Evolutionary conservation across 2,888 invertebrate species (phyloP).

Genomic region (Marronus borbonicus): DNA sequence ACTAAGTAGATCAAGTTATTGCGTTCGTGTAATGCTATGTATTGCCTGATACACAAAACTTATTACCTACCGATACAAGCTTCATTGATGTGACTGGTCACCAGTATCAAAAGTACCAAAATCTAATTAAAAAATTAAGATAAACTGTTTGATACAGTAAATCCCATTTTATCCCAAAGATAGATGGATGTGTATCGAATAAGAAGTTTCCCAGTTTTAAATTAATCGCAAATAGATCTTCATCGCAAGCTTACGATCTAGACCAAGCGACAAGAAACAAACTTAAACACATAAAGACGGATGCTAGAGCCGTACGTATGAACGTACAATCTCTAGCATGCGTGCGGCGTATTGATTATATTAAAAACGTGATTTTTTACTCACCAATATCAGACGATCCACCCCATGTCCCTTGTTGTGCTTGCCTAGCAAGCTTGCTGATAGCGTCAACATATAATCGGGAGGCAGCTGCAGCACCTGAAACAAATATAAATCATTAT

Average conservation of each 20-base stretch:
- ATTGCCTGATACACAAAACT: no score
- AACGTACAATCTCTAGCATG: not conserved
- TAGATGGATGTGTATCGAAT: slow-evolving; percentile 8
- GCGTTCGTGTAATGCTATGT: no score
- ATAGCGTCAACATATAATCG: slow-evolving; percentile 91
- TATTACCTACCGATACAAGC: no score
- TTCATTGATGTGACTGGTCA: no score
- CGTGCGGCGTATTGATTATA: slow-evolving; percentile 41
- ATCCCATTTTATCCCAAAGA: slow-evolving; percentile 12
- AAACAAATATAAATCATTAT: slow-evolving; percentile 52
- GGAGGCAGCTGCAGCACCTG: slow-evolving; percentile 92
- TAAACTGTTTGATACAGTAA: slow-evolving; percentile 8
- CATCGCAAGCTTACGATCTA: slow-evolving; percentile 39
- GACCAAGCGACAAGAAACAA: slow-evolving; percentile 37
- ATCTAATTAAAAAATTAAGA: no score
- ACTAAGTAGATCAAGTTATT: no score
- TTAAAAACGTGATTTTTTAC: slow-evolving; percentile 58
- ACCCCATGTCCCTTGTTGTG: slow-evolving; percentile 92
- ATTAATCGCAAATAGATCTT: slow-evolving; percentile 7
- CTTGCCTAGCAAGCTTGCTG: slow-evolving; percentile 89
- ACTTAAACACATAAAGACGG: slow-evolving; percentile 44
- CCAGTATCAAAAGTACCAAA: no score
- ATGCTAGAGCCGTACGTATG: not conserved
- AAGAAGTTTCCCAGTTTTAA: slow-evolving; percentile 32
- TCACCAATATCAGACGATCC: slow-evolving; percentile 93